Evolutionary conservation across 2,797 vertebrate species (phyloP), one percentile per base, ranked within the genome.

Genomic region (Pseudochirops corinnae): DNA sequence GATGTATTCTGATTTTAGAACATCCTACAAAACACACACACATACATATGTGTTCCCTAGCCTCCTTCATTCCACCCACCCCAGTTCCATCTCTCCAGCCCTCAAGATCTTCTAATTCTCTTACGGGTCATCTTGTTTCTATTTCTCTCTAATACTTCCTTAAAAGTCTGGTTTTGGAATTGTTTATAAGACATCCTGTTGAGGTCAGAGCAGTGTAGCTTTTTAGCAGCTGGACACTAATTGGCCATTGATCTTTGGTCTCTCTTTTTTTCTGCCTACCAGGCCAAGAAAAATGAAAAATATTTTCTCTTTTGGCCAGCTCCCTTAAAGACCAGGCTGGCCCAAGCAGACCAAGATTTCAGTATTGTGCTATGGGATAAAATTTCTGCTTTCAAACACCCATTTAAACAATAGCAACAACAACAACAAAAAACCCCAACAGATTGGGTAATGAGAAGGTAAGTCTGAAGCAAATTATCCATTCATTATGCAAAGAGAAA

Each of bases 191-290:
- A 95, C 26, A 56, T 93, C 93, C 93, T 82, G 52, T 56, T 56
- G 53, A 90, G 56, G 9, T 90, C 94, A 90, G 62, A 95, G 53
- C 50, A 56, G 28, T 21, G 12, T 55, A 92, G 57, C 55, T 93
- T 91, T 94, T 92, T 0, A 13, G 55, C 55, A 90, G 92, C 60
- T 91, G 74, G 16, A 94, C 33, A 74, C n/a, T 92, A 93, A 94
- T 91, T 90, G 56, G 93, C 57, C 94, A 58, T 55, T 93, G 67
- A 94, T 82, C 91, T 96, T 94, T 97, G 91, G 93, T 82, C 93
- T 95, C 39, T 92, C 50, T 82, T 46, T 10, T 94, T 94, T 96
- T 82, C 74, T 90, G 60, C 29, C 62, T 46, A 28, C 90, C 74
- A 39, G 33, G 5, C 39, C 90, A 46, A 91, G 91, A 94, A 90